phyloP scores from a whole-genome alignment of 2,888 invertebrate genomes.

The Kryphioiulus occultus region DNA sequence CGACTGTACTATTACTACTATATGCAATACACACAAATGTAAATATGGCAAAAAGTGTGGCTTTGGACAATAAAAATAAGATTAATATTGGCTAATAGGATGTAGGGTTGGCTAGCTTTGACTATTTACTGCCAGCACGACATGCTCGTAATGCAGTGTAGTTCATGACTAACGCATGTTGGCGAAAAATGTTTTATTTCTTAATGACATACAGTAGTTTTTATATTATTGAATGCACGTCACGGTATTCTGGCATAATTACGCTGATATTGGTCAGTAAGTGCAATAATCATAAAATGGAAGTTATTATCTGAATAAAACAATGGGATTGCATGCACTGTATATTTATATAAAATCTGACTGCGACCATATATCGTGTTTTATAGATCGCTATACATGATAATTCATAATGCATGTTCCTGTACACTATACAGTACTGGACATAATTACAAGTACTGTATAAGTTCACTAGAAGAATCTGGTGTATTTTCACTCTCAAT shows the following conservation, averaged over 20 bases:
- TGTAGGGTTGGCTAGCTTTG: conserved; percentile 13
- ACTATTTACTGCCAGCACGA: not conserved
- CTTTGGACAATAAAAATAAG: not conserved
- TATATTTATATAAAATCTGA: not conserved
- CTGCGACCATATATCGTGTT: not conserved
- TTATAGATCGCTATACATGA: not conserved
- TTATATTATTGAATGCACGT: not conserved
- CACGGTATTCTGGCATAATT: not conserved
- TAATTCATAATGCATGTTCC: not conserved
- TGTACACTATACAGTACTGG: too few species aligned
- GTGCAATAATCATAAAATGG: conserved; percentile 25
- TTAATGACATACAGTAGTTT: not conserved
- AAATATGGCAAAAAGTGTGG: not conserved
- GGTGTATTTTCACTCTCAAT: too few species aligned
- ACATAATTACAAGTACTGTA: too few species aligned
- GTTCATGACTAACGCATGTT: not conserved
- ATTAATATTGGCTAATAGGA: not conserved
- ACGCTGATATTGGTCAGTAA: not conserved
- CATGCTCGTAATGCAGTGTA: not conserved
- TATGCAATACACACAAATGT: too few species aligned
- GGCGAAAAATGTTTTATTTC: not conserved
- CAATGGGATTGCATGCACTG: not conserved
- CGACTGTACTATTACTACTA: too few species aligned
- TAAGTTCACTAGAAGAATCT: too few species aligned
- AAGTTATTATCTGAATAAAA: not conserved